A percentile compares a stretch with the other conserved stretches of the same genome.
phyloP scores from a whole-genome alignment of 2,113 vertebrate species.

The Lagopus muta region DNA sequence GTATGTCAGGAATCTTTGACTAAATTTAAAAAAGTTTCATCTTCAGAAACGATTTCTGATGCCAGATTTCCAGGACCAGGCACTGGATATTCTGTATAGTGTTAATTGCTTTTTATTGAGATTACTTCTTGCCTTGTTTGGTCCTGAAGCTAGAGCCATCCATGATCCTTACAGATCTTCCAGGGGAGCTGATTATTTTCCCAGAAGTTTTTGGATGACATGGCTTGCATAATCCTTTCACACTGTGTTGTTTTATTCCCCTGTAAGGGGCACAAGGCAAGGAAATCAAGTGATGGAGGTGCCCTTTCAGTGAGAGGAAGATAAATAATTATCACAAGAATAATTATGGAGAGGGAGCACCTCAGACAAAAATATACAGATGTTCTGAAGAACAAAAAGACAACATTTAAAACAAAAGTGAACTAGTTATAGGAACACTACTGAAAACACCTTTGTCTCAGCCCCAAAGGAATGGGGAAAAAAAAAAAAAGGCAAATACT shows the following conservation, averaged over 20 bases:
- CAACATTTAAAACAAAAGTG: neutral
- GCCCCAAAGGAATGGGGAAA: neutral
- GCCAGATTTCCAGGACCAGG: neutral
- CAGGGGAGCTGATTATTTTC: neutral
- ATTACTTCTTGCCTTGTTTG: slow-evolving; percentile 5
- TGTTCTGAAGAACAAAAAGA: neutral
- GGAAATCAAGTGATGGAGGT: neutral
- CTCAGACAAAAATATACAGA: slow-evolving; percentile 7
- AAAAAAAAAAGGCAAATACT: neutral
- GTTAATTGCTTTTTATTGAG: neutral
- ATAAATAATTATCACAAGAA: neutral
- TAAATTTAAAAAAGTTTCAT: neutral
- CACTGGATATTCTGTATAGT: neutral
- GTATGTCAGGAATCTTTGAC: neutral
- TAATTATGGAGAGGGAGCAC: neutral
- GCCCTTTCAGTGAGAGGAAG: neutral
- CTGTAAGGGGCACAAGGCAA: neutral
- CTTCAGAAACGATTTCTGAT: neutral
- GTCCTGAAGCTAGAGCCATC: neutral
- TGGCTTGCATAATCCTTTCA: neutral
- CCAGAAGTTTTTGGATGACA: neutral
- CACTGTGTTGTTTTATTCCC: neutral
- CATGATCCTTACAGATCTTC: neutral
- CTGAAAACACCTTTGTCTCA: neutral
- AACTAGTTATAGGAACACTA: neutral